Evolutionary conservation across 2,888 invertebrate species (phyloP), one percentile per base, ranked within the genome.

Genomic region (Drosophila meridionalis): DNA sequence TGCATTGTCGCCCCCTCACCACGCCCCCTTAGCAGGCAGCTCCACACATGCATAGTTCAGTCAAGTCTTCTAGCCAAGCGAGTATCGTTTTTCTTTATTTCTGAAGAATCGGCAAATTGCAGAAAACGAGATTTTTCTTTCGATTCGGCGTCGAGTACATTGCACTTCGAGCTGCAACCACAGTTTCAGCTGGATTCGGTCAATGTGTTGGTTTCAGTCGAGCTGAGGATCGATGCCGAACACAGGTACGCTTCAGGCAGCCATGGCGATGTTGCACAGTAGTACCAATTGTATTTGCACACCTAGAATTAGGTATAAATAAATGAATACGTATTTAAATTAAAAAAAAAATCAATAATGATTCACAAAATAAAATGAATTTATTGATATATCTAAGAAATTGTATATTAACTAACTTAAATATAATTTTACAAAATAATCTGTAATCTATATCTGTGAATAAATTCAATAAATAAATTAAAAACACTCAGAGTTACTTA

Each of bases 61-160:
- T 59, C 65, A 73, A 63, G 76, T 72, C 80, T 71, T 73, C 72
- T 78, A 71, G 80, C 71, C 77, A 69, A 81, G 81, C 88, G 69
- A 83, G 85, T 86, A 83, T 85, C 83, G 71, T 78, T 80, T 74
- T 67, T 73, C 40, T 56, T 61, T 79, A 65, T 73, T 87, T 87
- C 87, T 79, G 85, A 86, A 86, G 85, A 86, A 86, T 86, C 85
- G 85, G 85, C 76, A 76, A 83, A 76, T 85, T 84, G 85, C 83
- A 77, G 85, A 80, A 87, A 86, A 86, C 85, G 79, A 87, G 85
- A 86, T 85, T 84, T 85, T 85, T 73, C 38, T 83, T 76, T 72
- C 67, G 76, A 82, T 80, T 86, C 70, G 73, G 66, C 69, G 72
- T 77, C 68, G 85, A 87, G 85, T 86, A 79, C 88, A 77, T 79